A percentile compares a stretch with the other conserved stretches of the same genome.
Conservation (phyloP, 2,888 invertebrate genomes). For the Eupithecia subfuscata region DNA sequence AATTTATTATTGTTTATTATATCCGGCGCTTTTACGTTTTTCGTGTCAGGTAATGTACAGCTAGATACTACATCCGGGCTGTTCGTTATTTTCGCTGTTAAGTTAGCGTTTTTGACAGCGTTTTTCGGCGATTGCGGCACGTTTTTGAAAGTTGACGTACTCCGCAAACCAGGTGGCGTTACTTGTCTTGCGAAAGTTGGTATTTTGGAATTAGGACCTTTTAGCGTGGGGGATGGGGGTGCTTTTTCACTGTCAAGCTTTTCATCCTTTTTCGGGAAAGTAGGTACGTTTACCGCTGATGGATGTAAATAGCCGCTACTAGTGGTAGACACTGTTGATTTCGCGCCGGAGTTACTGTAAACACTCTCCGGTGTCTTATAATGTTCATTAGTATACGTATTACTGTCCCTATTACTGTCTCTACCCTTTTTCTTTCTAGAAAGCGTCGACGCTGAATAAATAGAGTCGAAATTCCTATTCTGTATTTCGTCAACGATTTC, state of each 20-base stretch:
- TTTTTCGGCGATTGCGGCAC: conserved; percentile 75
- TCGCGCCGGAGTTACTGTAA: conserved; percentile 85
- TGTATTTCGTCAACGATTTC: conserved; percentile 96
- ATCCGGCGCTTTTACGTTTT: conserved; percentile 85
- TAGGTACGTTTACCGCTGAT: conserved; percentile 88
- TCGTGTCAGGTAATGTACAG: conserved; percentile 83
- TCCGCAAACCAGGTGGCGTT: conserved; percentile 80
- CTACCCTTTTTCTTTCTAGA: conserved; percentile 86
- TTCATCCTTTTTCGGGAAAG: conserved; percentile 62
- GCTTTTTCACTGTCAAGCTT: conserved; percentile 65
- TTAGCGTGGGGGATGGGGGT: conserved; percentile 71
- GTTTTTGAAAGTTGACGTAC: conserved; percentile 71
- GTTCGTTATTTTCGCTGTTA: conserved; percentile 76
- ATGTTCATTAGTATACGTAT: conserved; percentile 85
- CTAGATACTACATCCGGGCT: conserved; percentile 90
- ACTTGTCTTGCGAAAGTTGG: conserved; percentile 77
- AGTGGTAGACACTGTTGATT: conserved; percentile 85
- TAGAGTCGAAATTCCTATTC: conserved; percentile 92
- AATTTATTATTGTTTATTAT: conserved; percentile 84
- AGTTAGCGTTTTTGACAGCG: conserved; percentile 58
- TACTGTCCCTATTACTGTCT: conserved; percentile 60
- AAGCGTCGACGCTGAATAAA: conserved; percentile 91
- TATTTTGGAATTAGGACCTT: conserved; percentile 75
- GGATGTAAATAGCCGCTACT: conserved; percentile 90
- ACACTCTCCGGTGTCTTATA: conserved; percentile 85